Evolutionary conservation across 2,113 vertebrate genomes (phyloP).

Genomic region (Boulengeromyrus knoepffleri): DNA sequence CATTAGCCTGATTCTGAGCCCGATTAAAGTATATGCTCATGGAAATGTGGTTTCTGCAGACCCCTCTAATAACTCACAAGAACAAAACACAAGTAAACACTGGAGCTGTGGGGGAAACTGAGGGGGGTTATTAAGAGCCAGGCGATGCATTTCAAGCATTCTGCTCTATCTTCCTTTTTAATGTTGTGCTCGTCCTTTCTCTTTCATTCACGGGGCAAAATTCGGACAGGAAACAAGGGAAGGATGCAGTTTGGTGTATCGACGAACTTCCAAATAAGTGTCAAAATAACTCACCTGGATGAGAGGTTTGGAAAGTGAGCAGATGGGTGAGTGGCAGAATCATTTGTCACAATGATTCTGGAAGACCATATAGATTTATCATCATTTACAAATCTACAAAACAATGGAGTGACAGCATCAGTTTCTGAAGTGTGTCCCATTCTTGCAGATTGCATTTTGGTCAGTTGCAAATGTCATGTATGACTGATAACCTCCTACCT

Average conservation of each 20-base stretch:
- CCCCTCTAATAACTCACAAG: slow-evolving; percentile 37
- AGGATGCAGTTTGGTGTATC: background rate
- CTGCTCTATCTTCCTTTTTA: background rate
- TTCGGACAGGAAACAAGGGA: background rate
- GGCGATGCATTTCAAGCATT: background rate
- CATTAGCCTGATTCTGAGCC: slow-evolving; percentile 45
- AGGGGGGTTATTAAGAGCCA: background rate
- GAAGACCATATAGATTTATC: background rate
- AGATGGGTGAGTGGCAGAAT: background rate
- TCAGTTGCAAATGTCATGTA: background rate
- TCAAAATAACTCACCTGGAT: background rate
- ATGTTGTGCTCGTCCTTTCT: background rate
- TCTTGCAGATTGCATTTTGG: background rate
- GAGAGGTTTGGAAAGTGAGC: background rate
- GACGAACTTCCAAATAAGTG: background rate
- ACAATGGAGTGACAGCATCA: background rate
- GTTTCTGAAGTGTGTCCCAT: background rate
- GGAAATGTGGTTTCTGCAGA: slow-evolving; percentile 23
- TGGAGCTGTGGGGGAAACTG: background rate
- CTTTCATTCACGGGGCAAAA: background rate
- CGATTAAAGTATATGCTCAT: slow-evolving; percentile 41
- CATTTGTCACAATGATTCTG: background rate
- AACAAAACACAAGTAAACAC: slow-evolving; percentile 29
- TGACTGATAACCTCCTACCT: background rate
- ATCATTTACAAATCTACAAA: background rate